These are phyloP conservation scores for Coptotermes formosanus DNA, from an alignment of 1,140 invertebrate genomes.

Conservation along the genomic window DNA sequence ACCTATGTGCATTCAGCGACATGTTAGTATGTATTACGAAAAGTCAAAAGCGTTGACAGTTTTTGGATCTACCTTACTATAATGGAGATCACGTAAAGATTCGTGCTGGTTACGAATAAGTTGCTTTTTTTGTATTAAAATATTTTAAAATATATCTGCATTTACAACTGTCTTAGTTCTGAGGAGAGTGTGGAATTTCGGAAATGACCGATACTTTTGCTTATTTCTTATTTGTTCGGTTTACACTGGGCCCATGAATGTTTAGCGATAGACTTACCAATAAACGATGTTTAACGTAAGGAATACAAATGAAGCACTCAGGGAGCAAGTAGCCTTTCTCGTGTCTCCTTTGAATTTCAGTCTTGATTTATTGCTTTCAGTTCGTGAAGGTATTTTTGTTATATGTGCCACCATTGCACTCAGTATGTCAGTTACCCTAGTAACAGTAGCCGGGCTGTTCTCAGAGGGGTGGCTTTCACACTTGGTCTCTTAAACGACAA, in stretches of 20 bases:
- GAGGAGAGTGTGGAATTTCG: no score
- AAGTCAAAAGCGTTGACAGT: no score
- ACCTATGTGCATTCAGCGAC: no score
- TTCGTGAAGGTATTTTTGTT: background rate
- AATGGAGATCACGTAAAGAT: no score
- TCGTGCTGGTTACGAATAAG: no score
- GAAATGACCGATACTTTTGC: no score
- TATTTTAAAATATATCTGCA: no score
- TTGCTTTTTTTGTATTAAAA: no score
- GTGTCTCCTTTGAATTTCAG: background rate
- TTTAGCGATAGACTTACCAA: background rate
- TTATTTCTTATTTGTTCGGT: background rate
- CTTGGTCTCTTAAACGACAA: background rate
- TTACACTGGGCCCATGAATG: background rate
- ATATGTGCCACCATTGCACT: background rate
- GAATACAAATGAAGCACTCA: conserved; percentile 10
- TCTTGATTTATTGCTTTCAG: background rate
- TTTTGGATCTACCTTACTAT: no score
- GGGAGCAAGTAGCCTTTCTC: background rate
- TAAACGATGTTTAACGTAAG: background rate
- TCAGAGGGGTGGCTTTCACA: background rate
- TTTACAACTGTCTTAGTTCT: no score
- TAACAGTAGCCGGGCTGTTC: background rate
- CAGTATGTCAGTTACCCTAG: background rate
- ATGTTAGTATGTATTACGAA: no score